Base-by-base conservation (phyloP, 2,888 invertebrate species). In the Thymelicus acteon region DNA sequence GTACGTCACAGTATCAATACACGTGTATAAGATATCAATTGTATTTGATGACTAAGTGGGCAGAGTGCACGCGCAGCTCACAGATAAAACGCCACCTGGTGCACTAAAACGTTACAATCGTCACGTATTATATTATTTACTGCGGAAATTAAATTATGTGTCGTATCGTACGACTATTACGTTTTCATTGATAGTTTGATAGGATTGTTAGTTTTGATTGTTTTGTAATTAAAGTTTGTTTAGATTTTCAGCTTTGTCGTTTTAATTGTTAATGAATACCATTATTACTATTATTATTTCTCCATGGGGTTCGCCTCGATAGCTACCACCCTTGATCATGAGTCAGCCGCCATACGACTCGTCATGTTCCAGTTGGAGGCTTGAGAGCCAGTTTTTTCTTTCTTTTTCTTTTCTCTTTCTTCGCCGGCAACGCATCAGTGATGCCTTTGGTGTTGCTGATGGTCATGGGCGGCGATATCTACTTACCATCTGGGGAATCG, bases 91-190 rank as follows among this genome's bases (percentile, higher is more conserved):
- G 24, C 54, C 54, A 54, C 24, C 54, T 54, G 54, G 54, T 24
- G 19, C 10, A 24, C 24, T 7, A 19, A 52, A 19, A 52, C 13
- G 24, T 0, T 3, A 31, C 58, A 60, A 67, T 67, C 67, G 15
- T 60, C 67, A 67, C 67, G 67, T 67, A 58, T 40, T 40, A 44
- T 19, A 7, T 61, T 61, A 52, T 61, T 61, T 39, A 61, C 49
- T 52, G 67, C 67, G 67, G 67, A 67, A 67, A 67, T 67, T 61
- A 40, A 67, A 67, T 61, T 61, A 67, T 61, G 67, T 61, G 67
- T 40, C 61, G 52, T 52, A 67, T 67, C 67, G n/a, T 13, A n/a
- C 24, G 19, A 40, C 6, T 37, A 52, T 67, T 67, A 52, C 49
- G 67, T 67, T 60, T 67, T 67, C 13, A 60, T 39, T 60, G 39